phyloP scores from a whole-genome alignment of 1,140 invertebrate species.

The Caerostris extrusa region DNA sequence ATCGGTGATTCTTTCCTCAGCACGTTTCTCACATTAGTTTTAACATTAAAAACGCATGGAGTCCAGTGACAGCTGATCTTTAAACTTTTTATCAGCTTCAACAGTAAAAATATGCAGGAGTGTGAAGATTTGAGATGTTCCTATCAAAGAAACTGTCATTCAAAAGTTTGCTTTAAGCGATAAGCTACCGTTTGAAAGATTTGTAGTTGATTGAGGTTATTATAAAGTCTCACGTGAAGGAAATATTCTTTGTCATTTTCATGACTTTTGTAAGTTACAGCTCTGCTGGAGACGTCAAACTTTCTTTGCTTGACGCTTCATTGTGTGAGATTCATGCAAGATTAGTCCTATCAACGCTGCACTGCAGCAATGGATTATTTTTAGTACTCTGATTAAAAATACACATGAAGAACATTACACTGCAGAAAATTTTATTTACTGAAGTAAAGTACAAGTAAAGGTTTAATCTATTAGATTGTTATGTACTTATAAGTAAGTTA shows the following conservation, averaged over 20 bases:
- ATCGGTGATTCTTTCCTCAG: not conserved
- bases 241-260: not conserved
- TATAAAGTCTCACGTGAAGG: not conserved
- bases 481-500: too few species aligned
- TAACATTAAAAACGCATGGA: not conserved
- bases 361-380: too few species aligned
- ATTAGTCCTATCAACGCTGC: too few species aligned
- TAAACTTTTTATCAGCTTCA: not conserved
- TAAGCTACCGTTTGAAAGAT: not conserved
- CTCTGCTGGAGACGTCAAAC: not conserved
- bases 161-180: not conserved
- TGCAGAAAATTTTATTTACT: too few species aligned
- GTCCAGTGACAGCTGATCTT: not conserved
- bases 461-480: too few species aligned
- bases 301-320: not conserved
- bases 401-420: too few species aligned
- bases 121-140: not conserved
- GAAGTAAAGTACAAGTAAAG: too few species aligned
- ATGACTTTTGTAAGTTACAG: not conserved
- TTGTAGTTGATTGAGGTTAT: not conserved
- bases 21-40: not conserved
- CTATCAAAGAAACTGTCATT: conserved; percentile 20
- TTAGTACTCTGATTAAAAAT: too few species aligned
- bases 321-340: not conserved
- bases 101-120: not conserved